Evolutionary conservation across 1,140 invertebrate genomes (phyloP).

Genomic region (Drosophila quadrilineata): DNA sequence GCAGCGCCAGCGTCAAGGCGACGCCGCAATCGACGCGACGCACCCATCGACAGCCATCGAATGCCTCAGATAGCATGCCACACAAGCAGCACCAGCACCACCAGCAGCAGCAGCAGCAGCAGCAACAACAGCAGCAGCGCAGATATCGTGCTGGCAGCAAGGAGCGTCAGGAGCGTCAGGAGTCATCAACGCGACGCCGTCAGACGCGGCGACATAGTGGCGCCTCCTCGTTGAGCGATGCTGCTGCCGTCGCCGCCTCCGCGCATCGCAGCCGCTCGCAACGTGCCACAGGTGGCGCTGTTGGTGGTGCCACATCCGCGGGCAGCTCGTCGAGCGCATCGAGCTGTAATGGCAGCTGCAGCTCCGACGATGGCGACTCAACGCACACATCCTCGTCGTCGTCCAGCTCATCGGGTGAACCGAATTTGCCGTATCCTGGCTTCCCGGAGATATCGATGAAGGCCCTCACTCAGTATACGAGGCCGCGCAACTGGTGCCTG

Average conservation of each 20-base stretch:
- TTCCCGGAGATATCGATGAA: slow-evolving; percentile 91
- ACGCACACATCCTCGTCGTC: slow-evolving; percentile 79
- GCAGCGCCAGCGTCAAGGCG: slow-evolving; percentile 54
- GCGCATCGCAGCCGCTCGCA: slow-evolving; percentile 1
- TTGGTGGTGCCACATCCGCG: slow-evolving; percentile 13
- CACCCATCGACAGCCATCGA: slow-evolving; percentile 34
- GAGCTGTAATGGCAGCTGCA: slow-evolving; percentile 81
- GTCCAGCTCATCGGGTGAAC: slow-evolving; percentile 83
- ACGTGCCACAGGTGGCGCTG: background rate
- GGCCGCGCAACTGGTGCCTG: slow-evolving; percentile 94
- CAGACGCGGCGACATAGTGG: slow-evolving; percentile 51
- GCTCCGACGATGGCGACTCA: slow-evolving; percentile 84
- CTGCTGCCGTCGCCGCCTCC: no score
- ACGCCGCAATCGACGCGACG: slow-evolving; percentile 34
- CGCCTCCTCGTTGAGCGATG: slow-evolving; percentile 49
- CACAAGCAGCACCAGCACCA: slow-evolving; percentile 10
- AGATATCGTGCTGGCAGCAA: slow-evolving; percentile 27
- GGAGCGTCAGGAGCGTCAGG: slow-evolving; percentile 26
- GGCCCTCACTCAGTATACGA: slow-evolving; percentile 92
- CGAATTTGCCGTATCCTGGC: slow-evolving; percentile 92
- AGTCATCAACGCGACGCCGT: slow-evolving; percentile 29
- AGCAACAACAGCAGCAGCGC: slow-evolving; percentile 16
- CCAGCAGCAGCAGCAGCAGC: slow-evolving; percentile 2
- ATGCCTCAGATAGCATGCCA: slow-evolving; percentile 20
- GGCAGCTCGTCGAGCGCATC: slow-evolving; percentile 61